Conservation (phyloP, 1,140 invertebrate species). For the Oryzaephilus surinamensis region DNA sequence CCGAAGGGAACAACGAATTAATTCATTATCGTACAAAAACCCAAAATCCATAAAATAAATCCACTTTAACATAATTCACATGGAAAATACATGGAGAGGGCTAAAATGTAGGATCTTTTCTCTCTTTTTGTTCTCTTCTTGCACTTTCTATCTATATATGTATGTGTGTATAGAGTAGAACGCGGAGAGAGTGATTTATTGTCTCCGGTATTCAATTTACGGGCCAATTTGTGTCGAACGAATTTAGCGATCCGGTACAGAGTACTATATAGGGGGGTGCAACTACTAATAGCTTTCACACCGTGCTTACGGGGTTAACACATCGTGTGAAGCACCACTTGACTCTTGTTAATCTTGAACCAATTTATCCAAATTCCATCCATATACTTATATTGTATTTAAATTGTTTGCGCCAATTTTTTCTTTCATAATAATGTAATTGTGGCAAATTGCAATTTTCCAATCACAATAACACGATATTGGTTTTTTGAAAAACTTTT, state of each 20-base stretch:
- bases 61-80: slow-evolving; percentile 31
- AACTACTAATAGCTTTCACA: slow-evolving; percentile 25
- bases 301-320: slow-evolving; percentile 29
- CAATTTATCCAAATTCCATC: too few species aligned
- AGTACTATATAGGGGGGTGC: slow-evolving; percentile 1
- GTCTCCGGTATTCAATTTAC: slow-evolving; percentile 33
- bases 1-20: slow-evolving; percentile 9
- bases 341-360: slow-evolving; percentile 28
- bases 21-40: slow-evolving; percentile 32
- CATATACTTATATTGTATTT: too few species aligned
- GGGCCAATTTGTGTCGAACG: slow-evolving; percentile 34
- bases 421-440: too few species aligned
- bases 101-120: too few species aligned
- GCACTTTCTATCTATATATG: too few species aligned
- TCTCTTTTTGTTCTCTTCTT: too few species aligned
- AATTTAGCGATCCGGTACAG: slow-evolving; percentile 33
- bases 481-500: too few species aligned
- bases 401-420: too few species aligned
- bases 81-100: slow-evolving; percentile 21
- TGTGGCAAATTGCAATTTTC: too few species aligned
- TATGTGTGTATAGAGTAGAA: too few species aligned
- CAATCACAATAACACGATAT: too few species aligned
- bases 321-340: slow-evolving; percentile 33
- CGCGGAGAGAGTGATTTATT: slow-evolving; percentile 29
- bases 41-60: slow-evolving; percentile 32